Base-by-base conservation (phyloP, 1,140 invertebrate genomes). In the Drosophila funebris region DNA sequence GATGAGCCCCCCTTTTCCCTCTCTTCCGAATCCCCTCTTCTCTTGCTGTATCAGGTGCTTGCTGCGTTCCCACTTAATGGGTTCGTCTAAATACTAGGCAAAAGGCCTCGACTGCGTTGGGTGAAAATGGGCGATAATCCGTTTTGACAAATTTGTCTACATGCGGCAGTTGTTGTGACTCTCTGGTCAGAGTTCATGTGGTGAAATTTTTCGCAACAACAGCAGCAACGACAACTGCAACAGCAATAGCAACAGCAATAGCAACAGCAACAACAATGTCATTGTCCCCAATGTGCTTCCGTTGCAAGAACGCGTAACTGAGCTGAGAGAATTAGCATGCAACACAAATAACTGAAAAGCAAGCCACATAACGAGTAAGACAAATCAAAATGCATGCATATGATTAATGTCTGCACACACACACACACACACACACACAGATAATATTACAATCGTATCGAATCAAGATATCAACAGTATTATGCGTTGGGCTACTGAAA, bases 81-180 rank as follows among this genome's bases (percentile, higher is more conserved):
- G 82, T 87, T 85, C 83, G 82, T 79, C 82, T 87, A 87, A 87
- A 88, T 88, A 87, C 71, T 88, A 68, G 78, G 70, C 29, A 73
- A 68, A 69, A 64, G 66, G 73, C 76, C 13, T 37, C 20, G 20
- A 20, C 61, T 54, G 24, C 53, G 18, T 60, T 54, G 48, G 73
- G 81, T 84, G 82, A 87, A 87, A 90, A 90, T 90, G 78, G 87
- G 87, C 78, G 87, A 90, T 90, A 90, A 90, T 90, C 87, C 85
- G 87, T 77, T 90, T 90, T 90, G 87, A 90, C 87, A 90, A 90
- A 90, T 90, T 90, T 83, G 81, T 63, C 62, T 87, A 88, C 83
- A 87, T 70, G 78, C 24, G 8, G 68, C 79, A 74, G 77, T 81
- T 61, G 53, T 14, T 31, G 44, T 37, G 7, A 39, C 36, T 13